Conservation (phyloP, 2,113 vertebrate genomes). For the Boleophthalmus pectinirostris region DNA sequence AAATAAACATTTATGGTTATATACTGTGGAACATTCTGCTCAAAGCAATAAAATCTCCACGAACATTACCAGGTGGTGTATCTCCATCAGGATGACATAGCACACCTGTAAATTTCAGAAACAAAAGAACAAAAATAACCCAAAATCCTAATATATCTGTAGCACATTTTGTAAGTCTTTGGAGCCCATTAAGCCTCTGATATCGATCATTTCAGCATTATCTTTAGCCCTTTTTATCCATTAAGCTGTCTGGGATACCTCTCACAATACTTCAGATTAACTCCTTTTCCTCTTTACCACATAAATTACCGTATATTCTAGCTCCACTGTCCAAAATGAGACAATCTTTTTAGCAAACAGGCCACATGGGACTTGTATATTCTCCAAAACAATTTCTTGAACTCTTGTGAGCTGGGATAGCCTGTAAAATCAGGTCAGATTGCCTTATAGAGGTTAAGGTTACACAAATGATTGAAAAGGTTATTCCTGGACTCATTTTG, state of each 20-base stretch:
- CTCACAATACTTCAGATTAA: not conserved
- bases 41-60: no score
- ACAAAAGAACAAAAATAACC: no score
- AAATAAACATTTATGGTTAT: no score
- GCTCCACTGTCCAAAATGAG: constrained; percentile 23
- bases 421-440: constrained; percentile 57
- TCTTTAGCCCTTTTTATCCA: not conserved
- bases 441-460: constrained; percentile 57
- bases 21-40: no score
- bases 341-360: constrained; percentile 35
- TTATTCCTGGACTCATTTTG: constrained; percentile 47
- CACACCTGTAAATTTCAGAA: no score
- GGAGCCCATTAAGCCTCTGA: not conserved
- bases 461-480: constrained; percentile 59
- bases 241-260: not conserved
- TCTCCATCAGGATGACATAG: no score
- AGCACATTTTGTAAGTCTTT: not conserved
- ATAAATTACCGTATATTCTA: constrained; percentile 39
- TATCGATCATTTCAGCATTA: not conserved
- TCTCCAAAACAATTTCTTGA: constrained; percentile 21
- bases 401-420: constrained; percentile 40
- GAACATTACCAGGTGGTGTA: no score
- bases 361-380: constrained; percentile 38
- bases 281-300: not conserved
- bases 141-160: no score